Evolutionary conservation across 2,113 vertebrate genomes (phyloP), one percentile per base, ranked within the genome.

Genomic region (Ctenodactylus gundi): DNA sequence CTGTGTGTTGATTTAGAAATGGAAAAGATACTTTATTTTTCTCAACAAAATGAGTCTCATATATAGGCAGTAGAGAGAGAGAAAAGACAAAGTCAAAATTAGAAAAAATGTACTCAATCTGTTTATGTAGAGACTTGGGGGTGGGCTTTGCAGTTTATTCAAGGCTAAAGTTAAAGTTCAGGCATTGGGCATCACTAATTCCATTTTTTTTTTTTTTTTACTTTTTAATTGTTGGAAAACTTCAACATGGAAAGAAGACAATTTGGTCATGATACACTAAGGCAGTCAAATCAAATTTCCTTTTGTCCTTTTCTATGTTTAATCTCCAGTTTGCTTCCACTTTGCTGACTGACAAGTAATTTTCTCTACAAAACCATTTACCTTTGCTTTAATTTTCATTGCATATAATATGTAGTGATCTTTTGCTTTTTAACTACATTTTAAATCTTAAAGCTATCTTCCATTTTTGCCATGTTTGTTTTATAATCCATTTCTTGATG

Each of bases 101-200:
- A 86, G 21, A 75, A 57, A 73, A 55, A 41, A 70, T 34, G 9
- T 53, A 81, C 75, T 55, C 34, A 58, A 36, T 60, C 27, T 27
- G 39, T 72, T 65, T 21, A 58, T 72, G 10, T 93, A 81, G 57
- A 70, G 91, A 85, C 53, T 25, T 70, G 10, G 41, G 13, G 25
- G 27, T n/a, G 58, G 55, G 3, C 34, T 72, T 77, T 70, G 90
- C 91, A 87, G 55, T 76, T 89, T 96, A 96, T 80, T 96, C 84
- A 95, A 97, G 80, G 90, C 39, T 96, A 87, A 96, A 97, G 95
- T 94, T 96, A 67, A 97, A 97, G 60, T 95, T 96, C 57, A 95
- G 34, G 90, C 87, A 73, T 92, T 80, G 86, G 55, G 20, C 95
- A 80, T 58, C 94, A 77, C 34, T 36, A 93, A 65, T 64, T 91